These are phyloP conservation scores for Fistularia tabacaria DNA, from an alignment of 2,797 vertebrate genomes.

Conservation along the genomic window DNA sequence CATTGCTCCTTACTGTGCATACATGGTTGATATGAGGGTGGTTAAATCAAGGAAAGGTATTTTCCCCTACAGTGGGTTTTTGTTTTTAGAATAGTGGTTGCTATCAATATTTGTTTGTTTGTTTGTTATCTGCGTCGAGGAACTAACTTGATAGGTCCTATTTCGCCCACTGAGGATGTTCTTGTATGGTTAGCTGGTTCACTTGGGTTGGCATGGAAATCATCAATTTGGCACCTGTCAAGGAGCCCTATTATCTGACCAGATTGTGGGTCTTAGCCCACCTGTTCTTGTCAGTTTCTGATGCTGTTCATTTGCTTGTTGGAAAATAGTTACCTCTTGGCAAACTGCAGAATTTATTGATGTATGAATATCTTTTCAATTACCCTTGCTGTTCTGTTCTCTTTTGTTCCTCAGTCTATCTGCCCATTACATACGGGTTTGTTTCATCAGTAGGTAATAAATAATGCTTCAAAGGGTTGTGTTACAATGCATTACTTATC, in stretches of 20 bases:
- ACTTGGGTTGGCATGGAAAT: not conserved
- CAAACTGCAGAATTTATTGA: no score
- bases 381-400: no score
- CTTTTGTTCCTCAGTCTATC: no score
- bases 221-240: not conserved
- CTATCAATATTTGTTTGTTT: not conserved
- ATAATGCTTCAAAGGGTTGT: no score
- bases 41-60: not conserved
- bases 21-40: not conserved
- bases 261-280: not conserved
- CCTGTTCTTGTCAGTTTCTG: not conserved
- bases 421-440: no score
- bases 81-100: not conserved
- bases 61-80: not conserved
- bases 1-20: conserved; percentile 4
- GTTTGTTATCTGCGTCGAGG: not conserved
- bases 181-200: not conserved
- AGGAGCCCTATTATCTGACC: not conserved
- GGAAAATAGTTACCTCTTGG: not conserved
- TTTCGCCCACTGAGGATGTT: not conserved
- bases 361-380: no score
- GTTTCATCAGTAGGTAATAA: no score
- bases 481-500: no score
- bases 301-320: not conserved
- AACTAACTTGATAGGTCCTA: not conserved